Evolutionary conservation across 2,113 vertebrate genomes (phyloP).

Genomic region (Phalacrocorax brasilianus): DNA sequence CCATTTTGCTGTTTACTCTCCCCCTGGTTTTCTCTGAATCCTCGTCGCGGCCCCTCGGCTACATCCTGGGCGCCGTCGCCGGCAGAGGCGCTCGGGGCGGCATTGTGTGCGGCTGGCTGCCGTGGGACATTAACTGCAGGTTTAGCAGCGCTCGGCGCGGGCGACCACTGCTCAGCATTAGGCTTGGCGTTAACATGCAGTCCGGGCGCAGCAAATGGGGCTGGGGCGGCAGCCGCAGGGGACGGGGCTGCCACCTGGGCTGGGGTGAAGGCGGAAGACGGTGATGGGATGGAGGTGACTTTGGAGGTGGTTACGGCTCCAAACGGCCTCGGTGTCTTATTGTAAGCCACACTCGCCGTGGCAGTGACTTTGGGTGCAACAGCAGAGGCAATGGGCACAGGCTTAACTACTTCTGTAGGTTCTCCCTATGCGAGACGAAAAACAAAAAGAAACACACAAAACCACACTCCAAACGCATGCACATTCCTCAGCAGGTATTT

Average conservation of each 20-base stretch:
- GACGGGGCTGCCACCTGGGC: slow-evolving; percentile 60
- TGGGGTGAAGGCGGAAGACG: slow-evolving; percentile 90
- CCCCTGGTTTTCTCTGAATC: slow-evolving; percentile 85
- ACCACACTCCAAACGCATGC: slow-evolving; percentile 78
- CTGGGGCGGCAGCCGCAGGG: slow-evolving; percentile 60
- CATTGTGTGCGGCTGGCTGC: slow-evolving; percentile 83
- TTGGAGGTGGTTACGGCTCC: slow-evolving; percentile 82
- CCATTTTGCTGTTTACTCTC: slow-evolving; percentile 90
- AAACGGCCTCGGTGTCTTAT: slow-evolving; percentile 88
- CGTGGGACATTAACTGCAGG: slow-evolving; percentile 82
- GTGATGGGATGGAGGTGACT: slow-evolving; percentile 89
- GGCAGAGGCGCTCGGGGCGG: slow-evolving; percentile 79
- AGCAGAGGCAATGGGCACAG: slow-evolving; percentile 86
- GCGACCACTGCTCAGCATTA: slow-evolving; percentile 69
- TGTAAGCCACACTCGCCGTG: slow-evolving; percentile 80
- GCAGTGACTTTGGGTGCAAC: slow-evolving; percentile 76
- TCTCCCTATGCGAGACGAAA: slow-evolving; percentile 80
- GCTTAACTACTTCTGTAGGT: slow-evolving; percentile 88
- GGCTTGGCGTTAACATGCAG: slow-evolving; percentile 73
- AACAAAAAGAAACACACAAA: slow-evolving; percentile 82
- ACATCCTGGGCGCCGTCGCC: slow-evolving; percentile 84
- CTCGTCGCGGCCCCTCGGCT: slow-evolving; percentile 89
- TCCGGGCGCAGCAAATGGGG: slow-evolving; percentile 54
- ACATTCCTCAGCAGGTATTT: slow-evolving; percentile 46
- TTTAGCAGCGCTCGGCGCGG: slow-evolving; percentile 75